Conservation (phyloP, 2,113 vertebrate genomes). For the Tragelaphus scriptus region DNA sequence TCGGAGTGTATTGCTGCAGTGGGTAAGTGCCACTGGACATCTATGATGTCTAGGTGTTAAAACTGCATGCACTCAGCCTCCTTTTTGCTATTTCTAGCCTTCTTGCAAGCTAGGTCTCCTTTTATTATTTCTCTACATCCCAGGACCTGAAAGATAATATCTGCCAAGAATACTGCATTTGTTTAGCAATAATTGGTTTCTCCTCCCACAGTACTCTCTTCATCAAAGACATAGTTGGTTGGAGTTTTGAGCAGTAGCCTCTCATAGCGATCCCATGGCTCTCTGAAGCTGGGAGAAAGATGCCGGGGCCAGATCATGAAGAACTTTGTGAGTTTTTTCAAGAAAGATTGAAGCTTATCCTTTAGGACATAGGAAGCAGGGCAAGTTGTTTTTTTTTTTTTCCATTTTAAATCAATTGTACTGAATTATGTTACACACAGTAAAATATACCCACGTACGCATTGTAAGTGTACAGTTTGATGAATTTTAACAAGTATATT, state of each 20-base stretch:
- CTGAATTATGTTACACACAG: not conserved
- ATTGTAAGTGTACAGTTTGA: not conserved
- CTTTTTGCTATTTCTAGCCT: not conserved
- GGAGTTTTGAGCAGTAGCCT: not conserved
- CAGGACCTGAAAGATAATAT: not conserved
- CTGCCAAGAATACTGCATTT: slow-evolving; percentile 8
- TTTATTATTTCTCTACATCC: not conserved
- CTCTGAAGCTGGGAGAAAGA: not conserved
- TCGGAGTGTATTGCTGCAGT: not conserved
- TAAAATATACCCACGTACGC: not conserved
- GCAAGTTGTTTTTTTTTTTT: not conserved
- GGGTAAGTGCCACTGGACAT: not conserved
- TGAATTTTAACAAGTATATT: not conserved
- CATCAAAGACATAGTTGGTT: not conserved
- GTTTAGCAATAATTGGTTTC: not conserved
- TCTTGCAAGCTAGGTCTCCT: not conserved
- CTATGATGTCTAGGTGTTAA: not conserved
- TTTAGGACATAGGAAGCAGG: not conserved
- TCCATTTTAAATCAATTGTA: not conserved
- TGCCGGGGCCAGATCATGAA: not conserved
- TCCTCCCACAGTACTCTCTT: not conserved
- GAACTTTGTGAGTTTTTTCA: not conserved
- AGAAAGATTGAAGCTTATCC: not conserved
- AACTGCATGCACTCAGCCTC: not conserved
- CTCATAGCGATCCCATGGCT: not conserved